Conservation (phyloP, 2,113 vertebrate species). For the Brachyistius frenatus region DNA sequence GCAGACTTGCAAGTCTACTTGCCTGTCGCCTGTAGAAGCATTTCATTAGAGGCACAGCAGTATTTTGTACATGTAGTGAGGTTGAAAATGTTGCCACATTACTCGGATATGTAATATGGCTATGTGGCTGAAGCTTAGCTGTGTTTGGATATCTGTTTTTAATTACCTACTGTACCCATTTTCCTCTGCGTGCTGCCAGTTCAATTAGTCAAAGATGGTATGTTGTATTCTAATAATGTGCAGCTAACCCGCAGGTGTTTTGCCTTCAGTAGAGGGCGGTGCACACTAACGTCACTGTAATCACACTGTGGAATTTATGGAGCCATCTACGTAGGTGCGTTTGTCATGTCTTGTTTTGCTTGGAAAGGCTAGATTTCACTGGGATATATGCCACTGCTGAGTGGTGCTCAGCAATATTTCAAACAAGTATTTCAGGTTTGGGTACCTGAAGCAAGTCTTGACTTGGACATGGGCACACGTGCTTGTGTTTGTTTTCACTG, state of each 20-base stretch:
- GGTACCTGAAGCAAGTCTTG: slow-evolving; percentile 3
- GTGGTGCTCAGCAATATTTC: not conserved
- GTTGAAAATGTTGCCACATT: slow-evolving; percentile 1
- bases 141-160: slow-evolving; percentile 27
- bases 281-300: not conserved
- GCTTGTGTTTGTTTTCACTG: slow-evolving; percentile 55
- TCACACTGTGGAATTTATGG: not conserved
- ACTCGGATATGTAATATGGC: not conserved
- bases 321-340: slow-evolving; percentile 2
- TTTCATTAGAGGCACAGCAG: slow-evolving; percentile 22
- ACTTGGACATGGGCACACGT: slow-evolving; percentile 33
- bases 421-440: slow-evolving; percentile 50
- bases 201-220: not conserved
- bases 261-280: slow-evolving; percentile 14
- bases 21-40: not conserved
- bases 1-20: slow-evolving; percentile 16
- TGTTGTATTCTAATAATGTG: slow-evolving; percentile 1
- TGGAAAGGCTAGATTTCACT: not conserved
- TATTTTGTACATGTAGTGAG: slow-evolving; percentile 7
- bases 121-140: not conserved
- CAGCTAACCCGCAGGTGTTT: slow-evolving; percentile 23
- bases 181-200: not conserved
- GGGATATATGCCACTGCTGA: not conserved
- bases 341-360: slow-evolving; percentile 12
- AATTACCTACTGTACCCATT: not conserved